Percentiles rank a stretch among this genome's conserved stretches.
Conservation (phyloP, 2,113 vertebrate species). For the Piprites chloris region DNA sequence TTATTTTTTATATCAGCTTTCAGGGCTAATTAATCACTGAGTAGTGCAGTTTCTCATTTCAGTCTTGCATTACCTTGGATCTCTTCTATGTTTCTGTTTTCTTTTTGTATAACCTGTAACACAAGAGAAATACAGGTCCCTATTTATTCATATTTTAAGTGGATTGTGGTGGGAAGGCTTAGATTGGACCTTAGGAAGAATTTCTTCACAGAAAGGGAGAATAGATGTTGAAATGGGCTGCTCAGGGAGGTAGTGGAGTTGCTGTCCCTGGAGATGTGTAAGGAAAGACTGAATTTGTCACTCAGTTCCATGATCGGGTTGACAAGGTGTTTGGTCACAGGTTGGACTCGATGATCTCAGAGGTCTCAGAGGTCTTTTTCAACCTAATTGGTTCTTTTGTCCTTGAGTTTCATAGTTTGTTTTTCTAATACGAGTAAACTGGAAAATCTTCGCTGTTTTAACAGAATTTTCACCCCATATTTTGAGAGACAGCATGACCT, state of each 20-base stretch:
- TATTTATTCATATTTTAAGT: fast-evolving
- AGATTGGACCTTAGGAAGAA: neutral
- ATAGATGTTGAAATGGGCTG: neutral
- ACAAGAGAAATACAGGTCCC: fast-evolving
- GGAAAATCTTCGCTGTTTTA: neutral
- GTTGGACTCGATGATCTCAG: neutral
- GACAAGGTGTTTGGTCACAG: neutral
- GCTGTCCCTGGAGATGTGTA: neutral
- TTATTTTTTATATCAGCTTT: too few species aligned
- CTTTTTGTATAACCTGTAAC: neutral
- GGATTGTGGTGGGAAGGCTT: neutral
- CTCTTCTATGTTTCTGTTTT: neutral
- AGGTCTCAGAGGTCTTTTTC: neutral
- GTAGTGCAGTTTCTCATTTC: neutral
- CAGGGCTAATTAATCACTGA: neutral
- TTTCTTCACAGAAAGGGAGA: neutral
- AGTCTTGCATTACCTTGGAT: neutral
- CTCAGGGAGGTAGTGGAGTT: too few species aligned
- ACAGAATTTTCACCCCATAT: neutral
- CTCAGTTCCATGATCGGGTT: neutral
- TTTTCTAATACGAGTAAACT: neutral
- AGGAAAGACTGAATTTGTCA: neutral
- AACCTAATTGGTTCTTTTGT: neutral
- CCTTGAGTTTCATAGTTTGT: neutral
- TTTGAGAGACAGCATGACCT: neutral